Evolutionary conservation across 2,888 invertebrate genomes (phyloP).

Genomic region (Leptinotarsa tumamoca): DNA sequence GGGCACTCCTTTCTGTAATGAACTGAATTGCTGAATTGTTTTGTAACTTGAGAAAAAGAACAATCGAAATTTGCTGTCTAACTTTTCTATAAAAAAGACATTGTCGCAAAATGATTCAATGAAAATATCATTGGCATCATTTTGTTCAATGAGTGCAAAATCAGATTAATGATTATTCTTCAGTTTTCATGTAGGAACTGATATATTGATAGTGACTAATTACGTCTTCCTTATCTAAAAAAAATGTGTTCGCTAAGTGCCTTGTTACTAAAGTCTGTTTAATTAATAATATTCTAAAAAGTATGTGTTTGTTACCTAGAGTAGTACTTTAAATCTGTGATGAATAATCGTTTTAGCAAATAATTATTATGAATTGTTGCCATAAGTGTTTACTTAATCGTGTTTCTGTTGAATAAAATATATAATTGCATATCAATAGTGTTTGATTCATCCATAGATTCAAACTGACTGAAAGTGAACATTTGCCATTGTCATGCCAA

Average conservation of each 20-base stretch:
- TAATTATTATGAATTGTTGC: neutral
- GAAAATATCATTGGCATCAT: no score
- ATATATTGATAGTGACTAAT: neutral
- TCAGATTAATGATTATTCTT: neutral
- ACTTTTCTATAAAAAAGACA: no score
- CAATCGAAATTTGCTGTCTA: no score
- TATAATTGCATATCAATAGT: neutral
- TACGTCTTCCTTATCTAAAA: neutral
- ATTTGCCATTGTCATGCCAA: no score
- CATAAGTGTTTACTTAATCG: neutral
- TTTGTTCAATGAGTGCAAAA: neutral
- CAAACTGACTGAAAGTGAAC: no score
- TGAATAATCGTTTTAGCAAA: neutral
- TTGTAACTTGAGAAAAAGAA: no score
- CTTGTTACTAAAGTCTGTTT: neutral
- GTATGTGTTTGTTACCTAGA: neutral
- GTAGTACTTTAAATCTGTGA: neutral
- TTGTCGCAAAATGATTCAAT: no score
- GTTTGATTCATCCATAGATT: neutral
- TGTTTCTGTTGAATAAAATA: slow-evolving; percentile 5
- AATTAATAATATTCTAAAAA: neutral
- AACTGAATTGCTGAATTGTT: no score
- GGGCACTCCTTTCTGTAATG: no score
- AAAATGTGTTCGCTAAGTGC: neutral
- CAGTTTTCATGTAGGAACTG: neutral